A percentile compares a stretch with the other conserved stretches of the same genome.
phyloP scores from a whole-genome alignment of 2,113 vertebrate species.

The Hemicordylus capensis region DNA sequence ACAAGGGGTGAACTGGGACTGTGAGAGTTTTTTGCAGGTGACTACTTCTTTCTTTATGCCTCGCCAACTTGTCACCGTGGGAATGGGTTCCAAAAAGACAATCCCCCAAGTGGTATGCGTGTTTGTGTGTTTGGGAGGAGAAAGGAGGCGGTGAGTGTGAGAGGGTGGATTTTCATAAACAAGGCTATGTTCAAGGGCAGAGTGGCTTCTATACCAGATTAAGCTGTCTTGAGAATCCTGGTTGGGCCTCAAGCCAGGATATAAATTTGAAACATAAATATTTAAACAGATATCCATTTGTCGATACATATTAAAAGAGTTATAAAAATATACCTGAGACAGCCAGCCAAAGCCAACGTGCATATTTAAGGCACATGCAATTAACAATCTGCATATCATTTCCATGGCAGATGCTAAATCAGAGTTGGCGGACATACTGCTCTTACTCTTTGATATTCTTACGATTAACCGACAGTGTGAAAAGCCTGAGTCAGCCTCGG shows the following conservation, averaged over 20 bases:
- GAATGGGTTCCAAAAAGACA: not conserved
- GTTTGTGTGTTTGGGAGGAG: not conserved
- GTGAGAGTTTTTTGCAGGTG: not conserved
- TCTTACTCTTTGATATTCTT: not conserved
- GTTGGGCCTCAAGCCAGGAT: not conserved
- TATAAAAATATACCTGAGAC: slow-evolving; percentile 5
- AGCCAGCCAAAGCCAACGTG: not conserved
- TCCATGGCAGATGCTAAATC: slow-evolving; percentile 11
- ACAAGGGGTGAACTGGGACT: not conserved
- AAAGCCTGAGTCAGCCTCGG: slow-evolving; percentile 2
- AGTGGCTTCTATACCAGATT: not conserved
- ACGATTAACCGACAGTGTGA: not conserved
- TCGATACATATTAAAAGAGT: slow-evolving; percentile 14
- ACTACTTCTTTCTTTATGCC: not conserved
- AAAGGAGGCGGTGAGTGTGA: too few species aligned
- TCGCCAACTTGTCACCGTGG: too few species aligned
- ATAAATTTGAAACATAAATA: not conserved
- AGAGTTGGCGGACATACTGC: not conserved
- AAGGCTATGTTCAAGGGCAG: not conserved
- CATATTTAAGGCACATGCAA: slow-evolving; percentile 15
- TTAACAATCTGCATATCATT: slow-evolving; percentile 21
- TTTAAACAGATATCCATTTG: not conserved
- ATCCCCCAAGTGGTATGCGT: not conserved
- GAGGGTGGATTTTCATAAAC: not conserved
- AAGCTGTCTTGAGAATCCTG: not conserved